Conservation (phyloP, 2,888 invertebrate species). For the Apoderus coryli region DNA sequence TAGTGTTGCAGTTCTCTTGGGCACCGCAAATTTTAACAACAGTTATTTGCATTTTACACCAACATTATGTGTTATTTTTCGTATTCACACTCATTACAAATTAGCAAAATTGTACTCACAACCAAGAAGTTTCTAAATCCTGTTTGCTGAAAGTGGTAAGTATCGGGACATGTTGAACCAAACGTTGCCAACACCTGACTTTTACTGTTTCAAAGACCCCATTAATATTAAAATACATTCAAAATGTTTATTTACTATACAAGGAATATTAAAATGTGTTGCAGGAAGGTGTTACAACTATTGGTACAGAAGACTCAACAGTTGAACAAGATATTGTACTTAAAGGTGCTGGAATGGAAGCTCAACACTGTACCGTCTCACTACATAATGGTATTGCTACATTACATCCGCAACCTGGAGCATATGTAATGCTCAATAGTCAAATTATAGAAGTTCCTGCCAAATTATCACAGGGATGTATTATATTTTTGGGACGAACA, state of each 20-base stretch:
- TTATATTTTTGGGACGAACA: conserved; percentile 46
- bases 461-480: conserved; percentile 61
- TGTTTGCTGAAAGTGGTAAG: too few species aligned
- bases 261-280: conserved; percentile 7
- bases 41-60: too few species aligned
- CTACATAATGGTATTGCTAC: conserved; percentile 59
- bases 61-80: too few species aligned
- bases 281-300: conserved; percentile 72
- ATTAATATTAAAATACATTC: too few species aligned
- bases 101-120: too few species aligned
- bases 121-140: too few species aligned
- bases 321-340: conserved; percentile 62
- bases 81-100: too few species aligned
- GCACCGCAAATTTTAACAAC: too few species aligned
- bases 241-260: background rate
- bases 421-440: conserved; percentile 74
- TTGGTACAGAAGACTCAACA: conserved; percentile 62
- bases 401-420: conserved; percentile 53
- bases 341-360: conserved; percentile 58
- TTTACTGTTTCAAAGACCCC: too few species aligned
- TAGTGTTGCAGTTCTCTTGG: too few species aligned
- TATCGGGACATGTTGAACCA: too few species aligned
- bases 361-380: conserved; percentile 64
- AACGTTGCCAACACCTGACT: too few species aligned
- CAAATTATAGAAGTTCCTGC: conserved; percentile 64